A percentile compares a stretch with the other conserved stretches of the same genome.
Conservation (phyloP, 2,888 invertebrate genomes). For the Antheraea assamensis region DNA sequence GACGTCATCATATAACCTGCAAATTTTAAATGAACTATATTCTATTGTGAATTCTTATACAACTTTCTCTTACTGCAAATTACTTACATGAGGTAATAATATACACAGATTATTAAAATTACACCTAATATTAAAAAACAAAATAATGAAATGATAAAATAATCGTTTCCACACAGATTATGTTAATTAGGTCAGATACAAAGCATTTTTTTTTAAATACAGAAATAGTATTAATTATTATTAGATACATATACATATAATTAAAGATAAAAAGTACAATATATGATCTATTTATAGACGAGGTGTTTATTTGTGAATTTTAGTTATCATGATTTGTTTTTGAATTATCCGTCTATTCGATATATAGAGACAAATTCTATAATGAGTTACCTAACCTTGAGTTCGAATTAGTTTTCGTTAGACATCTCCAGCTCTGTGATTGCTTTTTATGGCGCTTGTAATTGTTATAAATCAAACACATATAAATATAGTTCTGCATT, state of each 20-base stretch:
- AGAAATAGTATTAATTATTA: not conserved
- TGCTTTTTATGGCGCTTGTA: constrained; percentile 1
- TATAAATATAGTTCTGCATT: not conserved
- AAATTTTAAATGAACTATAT: not conserved
- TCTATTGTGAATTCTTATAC: too few species aligned
- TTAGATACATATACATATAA: not conserved
- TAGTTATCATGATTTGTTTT: not conserved
- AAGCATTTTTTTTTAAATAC: not conserved
- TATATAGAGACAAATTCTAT: not conserved
- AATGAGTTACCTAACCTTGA: constrained; percentile 11
- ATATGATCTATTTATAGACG: too few species aligned
- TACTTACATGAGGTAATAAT: too few species aligned
- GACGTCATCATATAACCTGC: not conserved
- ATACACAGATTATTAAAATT: too few species aligned
- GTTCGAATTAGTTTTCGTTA: not conserved
- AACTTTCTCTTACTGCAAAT: too few species aligned
- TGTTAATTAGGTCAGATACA: not conserved
- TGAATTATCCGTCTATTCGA: constrained; percentile 1
- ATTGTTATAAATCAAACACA: not conserved
- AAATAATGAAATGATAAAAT: too few species aligned
- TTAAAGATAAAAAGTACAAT: too few species aligned
- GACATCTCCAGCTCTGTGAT: not conserved
- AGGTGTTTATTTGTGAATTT: not conserved
- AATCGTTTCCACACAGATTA: too few species aligned
- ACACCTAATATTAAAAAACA: too few species aligned